Percentiles rank a stretch among this genome's conserved stretches.
These are phyloP conservation scores for Cyclargus thomasi DNA, from an alignment of 1,140 invertebrate species.

Conservation along the genomic window DNA sequence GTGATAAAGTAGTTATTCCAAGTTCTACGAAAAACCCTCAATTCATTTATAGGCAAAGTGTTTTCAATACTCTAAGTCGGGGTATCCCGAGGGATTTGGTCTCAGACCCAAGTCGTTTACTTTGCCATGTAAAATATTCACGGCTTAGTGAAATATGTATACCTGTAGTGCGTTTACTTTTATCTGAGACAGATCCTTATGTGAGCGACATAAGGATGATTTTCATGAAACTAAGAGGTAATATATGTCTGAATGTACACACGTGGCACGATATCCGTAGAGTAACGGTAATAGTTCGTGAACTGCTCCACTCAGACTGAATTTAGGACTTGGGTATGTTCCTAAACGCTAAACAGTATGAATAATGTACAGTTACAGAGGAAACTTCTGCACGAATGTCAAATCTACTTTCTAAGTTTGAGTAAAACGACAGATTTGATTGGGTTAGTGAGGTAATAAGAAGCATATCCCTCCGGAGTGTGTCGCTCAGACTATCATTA, in stretches of 20 bases:
- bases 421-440: no score
- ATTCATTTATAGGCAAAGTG: constrained; percentile 21
- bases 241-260: no score
- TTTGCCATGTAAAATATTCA: constrained; percentile 57
- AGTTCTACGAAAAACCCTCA: neutral
- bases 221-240: no score
- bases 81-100: constrained; percentile 59
- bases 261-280: neutral
- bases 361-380: no score
- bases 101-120: constrained; percentile 42
- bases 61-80: constrained; percentile 33
- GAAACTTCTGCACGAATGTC: no score
- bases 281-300: neutral
- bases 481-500: no score
- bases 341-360: no score
- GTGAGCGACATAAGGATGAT: no score
- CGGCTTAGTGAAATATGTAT: constrained; percentile 39
- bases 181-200: neutral
- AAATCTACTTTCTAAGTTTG: no score
- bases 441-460: no score
- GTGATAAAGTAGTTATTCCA: neutral
- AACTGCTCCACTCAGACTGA: neutral
- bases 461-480: no score
- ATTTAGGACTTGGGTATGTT: neutral
- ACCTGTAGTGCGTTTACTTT: constrained; percentile 18